Conservation (phyloP, 2,113 vertebrate species). For the Petrocephalus microphthalmus region DNA sequence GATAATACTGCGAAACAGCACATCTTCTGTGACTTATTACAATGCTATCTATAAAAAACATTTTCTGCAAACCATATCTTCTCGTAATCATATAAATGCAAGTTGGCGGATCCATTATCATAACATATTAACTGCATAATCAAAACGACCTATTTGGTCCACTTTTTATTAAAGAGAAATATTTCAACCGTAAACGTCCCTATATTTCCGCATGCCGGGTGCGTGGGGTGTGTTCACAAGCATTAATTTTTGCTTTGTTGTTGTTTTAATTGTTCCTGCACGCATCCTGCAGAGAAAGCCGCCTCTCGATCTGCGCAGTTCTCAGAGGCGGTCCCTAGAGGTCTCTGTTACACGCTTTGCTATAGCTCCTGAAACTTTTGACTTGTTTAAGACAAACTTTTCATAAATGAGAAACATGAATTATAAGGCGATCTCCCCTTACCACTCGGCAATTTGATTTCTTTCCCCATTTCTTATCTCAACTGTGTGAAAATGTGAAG, state of each 20-base stretch:
- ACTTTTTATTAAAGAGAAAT: background rate
- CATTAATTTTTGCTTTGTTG: background rate
- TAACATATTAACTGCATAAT: background rate
- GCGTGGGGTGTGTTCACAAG: background rate
- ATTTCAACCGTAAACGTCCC: background rate
- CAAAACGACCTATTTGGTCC: background rate
- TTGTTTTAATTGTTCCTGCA: background rate
- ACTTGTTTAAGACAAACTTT: background rate
- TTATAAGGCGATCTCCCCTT: background rate
- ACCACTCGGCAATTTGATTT: background rate
- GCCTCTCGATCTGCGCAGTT: slow-evolving; percentile 1
- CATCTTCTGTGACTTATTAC: background rate
- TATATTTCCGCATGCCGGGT: background rate
- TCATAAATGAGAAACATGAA: background rate
- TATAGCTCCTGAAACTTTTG: background rate
- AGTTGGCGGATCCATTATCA: background rate
- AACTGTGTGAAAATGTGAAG: background rate
- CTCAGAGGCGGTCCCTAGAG: slow-evolving; percentile 20
- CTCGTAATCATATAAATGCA: background rate
- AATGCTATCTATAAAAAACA: background rate
- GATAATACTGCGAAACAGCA: background rate
- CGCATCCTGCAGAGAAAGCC: background rate
- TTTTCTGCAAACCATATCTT: background rate
- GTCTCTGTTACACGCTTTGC: slow-evolving; percentile 11
- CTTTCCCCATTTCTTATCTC: background rate